Base-by-base conservation (phyloP, 1,140 invertebrate genomes). In the Lamellibrachia luymesi region DNA sequence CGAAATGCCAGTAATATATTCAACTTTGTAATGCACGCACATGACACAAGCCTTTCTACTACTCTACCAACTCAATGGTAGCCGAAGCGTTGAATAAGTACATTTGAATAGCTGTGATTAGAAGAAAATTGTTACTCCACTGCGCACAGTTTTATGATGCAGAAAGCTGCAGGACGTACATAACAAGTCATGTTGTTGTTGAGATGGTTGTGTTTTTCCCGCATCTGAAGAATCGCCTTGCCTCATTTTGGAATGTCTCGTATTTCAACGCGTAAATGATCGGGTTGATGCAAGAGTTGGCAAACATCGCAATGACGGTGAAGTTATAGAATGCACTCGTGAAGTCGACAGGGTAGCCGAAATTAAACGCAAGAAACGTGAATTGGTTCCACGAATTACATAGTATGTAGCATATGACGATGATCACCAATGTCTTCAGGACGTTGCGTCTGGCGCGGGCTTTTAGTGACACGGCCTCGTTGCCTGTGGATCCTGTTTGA, bases 261-360 rank as follows among this genome's bases (percentile, higher is more conserved):
- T 93, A 94, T 50, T 94, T 91, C 27, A 92, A 49, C 4, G 25
- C 51, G 91, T 94, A 94, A 51, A 94, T 92, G 64, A 94, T 17
- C 13, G 93, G 93, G 90, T 94, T 94, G 92, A 94, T 64, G 93
- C 93, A 94, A 92, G 92, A 93, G 64, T 94, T 94, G 90, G 64
- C 56, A 91, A 94, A 94, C 7, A 94, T 91, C 51, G 91, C 64
- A 22, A 94, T 90, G 91, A 94, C 93, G 49, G 92, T 93, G 92
- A 94, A 92, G 56, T 94, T 89, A 80, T 94, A 94, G 56, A 94
- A 92, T 25, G 25, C 90, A 90, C 92, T 91, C 17, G n/a, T 80
- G 64, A 92, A 92, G 80, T 91, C 51, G 5, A 49, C 25, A 1
- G 93, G 90, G 25, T 38, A 17, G 50, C 92, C 92, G 50, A 94